These are phyloP conservation scores for Philypnodon macrostomus DNA, from an alignment of 2,797 vertebrate species.

Conservation along the genomic window DNA sequence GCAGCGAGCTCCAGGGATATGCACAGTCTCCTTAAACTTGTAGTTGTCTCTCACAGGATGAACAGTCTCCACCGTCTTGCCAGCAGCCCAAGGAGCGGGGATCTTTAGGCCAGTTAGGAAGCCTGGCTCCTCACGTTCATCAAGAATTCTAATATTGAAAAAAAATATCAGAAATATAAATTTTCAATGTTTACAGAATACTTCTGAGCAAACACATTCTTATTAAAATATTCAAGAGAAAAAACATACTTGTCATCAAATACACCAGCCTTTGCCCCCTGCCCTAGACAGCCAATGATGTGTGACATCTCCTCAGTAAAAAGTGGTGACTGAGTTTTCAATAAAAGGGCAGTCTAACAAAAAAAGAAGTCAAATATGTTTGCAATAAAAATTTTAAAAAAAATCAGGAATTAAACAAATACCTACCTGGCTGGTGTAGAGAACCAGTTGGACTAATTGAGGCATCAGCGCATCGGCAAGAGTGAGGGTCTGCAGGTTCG, in stretches of 20 bases:
- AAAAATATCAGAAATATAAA: not conserved
- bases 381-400: not conserved
- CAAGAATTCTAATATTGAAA: conserved; percentile 83
- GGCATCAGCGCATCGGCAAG: conserved; percentile 97
- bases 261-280: conserved; percentile 79
- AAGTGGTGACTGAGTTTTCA: conserved; percentile 92
- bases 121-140: conserved; percentile 95
- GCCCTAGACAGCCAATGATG: conserved; percentile 74
- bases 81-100: conserved; percentile 97
- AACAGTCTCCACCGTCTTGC: conserved; percentile 96
- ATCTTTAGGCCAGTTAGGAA: conserved; percentile 97
- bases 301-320: conserved; percentile 83
- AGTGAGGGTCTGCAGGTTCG: conserved; percentile 92
- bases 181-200: too few relatives aligned
- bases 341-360: conserved; percentile 90
- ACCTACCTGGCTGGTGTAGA: conserved; percentile 95
- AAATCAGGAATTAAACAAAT: not conserved
- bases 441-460: conserved; percentile 94
- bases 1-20: conserved; percentile 96
- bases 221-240: too few relatives aligned
- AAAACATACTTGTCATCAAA: conserved; percentile 85
- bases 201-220: too few relatives aligned
- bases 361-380: conserved; percentile 13
- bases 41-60: conserved; percentile 98
- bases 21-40: conserved; percentile 97